A percentile compares a stretch with the other conserved stretches of the same genome.
phyloP scores from a whole-genome alignment of 2,113 vertebrate genomes.

The Oryzias celebensis region DNA sequence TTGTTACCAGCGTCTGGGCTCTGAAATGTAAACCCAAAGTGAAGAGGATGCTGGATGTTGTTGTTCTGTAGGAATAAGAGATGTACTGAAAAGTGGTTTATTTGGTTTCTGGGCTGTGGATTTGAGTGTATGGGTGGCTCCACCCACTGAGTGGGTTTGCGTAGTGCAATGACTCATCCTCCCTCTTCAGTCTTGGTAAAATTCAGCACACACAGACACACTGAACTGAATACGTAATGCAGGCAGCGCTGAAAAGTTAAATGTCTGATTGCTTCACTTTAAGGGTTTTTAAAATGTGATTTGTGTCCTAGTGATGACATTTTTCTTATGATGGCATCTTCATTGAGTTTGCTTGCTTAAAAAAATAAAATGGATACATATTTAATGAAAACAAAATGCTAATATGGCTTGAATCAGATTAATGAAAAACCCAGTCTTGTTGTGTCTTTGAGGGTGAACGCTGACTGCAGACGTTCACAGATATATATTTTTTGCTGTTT shows the following conservation, averaged over 20 bases:
- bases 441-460: conserved; percentile 24
- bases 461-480: conserved; percentile 43
- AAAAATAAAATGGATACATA: conserved; percentile 1
- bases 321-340: conserved; percentile 12
- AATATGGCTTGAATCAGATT: not conserved
- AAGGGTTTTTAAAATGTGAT: conserved; percentile 10
- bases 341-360: not conserved
- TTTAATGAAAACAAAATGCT: conserved; percentile 2
- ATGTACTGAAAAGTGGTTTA: conserved; percentile 28
- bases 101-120: conserved; percentile 48
- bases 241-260: conserved; percentile 37
- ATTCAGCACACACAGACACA: conserved; percentile 72
- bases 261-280: conserved; percentile 35
- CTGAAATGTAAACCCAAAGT: not conserved
- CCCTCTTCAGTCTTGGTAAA: conserved; percentile 71
- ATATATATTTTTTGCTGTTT: conserved; percentile 54
- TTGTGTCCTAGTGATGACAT: conserved; percentile 5
- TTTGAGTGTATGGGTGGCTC: conserved; percentile 66
- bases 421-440: not conserved
- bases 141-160: conserved; percentile 75
- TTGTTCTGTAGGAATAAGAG: conserved; percentile 6
- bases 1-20: not conserved
- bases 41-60: conserved; percentile 2
- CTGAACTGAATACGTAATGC: conserved; percentile 62
- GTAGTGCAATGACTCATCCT: conserved; percentile 75